A percentile compares a stretch with the other conserved stretches of the same genome.
Conservation (phyloP, 2,797 vertebrate genomes). For the Sebastes cheni region DNA sequence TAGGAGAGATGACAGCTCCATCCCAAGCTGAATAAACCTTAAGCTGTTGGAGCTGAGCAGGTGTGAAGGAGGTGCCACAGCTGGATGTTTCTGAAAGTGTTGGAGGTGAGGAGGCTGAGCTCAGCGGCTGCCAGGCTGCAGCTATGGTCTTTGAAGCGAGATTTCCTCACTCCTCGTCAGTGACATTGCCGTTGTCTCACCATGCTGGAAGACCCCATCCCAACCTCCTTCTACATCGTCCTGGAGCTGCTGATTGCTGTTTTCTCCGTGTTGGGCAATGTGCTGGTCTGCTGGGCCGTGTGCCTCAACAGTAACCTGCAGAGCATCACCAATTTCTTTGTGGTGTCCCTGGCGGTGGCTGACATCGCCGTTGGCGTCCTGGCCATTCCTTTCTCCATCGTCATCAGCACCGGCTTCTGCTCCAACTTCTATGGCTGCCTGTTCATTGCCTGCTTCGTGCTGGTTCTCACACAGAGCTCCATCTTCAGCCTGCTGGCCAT, state of each 20-base stretch:
- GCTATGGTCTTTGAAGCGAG: constrained; percentile 88
- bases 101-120: constrained; percentile 31
- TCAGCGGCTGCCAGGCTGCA: constrained; percentile 76
- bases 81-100: constrained; percentile 15
- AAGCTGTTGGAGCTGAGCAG: constrained; percentile 25
- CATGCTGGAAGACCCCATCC: constrained; percentile 79
- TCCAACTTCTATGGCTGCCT: constrained; percentile 94
- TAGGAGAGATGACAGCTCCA: constrained; percentile 4
- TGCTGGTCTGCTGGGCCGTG: constrained; percentile 97
- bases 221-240: constrained; percentile 83
- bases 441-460: constrained; percentile 95
- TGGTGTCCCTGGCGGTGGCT: constrained; percentile 93
- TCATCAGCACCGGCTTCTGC: constrained; percentile 95
- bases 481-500: constrained; percentile 98
- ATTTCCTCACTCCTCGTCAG: constrained; percentile 62
- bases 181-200: constrained; percentile 71
- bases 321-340: constrained; percentile 96
- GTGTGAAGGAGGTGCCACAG: not conserved
- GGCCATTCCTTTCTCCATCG: constrained; percentile 93
- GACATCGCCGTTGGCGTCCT: constrained; percentile 95
- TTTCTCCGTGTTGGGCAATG: constrained; percentile 92
- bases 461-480: constrained; percentile 96
- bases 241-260: constrained; percentile 92
- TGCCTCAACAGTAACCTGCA: constrained; percentile 94
- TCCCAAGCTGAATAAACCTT: not conserved